A percentile compares a stretch with the other conserved stretches of the same genome.
Evolutionary conservation across 2,888 invertebrate genomes (phyloP).

Genomic region (Timandra comae): DNA sequence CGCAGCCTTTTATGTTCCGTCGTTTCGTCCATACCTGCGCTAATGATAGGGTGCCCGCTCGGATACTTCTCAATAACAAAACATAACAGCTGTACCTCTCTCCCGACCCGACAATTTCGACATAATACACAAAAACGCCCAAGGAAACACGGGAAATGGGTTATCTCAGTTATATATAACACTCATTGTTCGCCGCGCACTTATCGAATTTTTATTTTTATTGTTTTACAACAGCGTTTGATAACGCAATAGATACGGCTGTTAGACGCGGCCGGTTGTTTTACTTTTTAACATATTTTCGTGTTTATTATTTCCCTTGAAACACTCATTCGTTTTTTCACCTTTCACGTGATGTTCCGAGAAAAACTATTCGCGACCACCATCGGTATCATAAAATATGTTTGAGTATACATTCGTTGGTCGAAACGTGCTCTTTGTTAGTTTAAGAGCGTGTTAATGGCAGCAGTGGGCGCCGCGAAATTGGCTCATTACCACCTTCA

Average conservation of each 20-base stretch:
- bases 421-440: slow-evolving; percentile 25
- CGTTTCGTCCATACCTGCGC: slow-evolving; percentile 50
- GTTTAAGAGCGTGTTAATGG: slow-evolving; percentile 37
- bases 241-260: no score
- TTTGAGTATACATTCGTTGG: neutral
- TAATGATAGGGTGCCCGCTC: slow-evolving; percentile 59
- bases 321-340: slow-evolving; percentile 3
- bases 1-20: slow-evolving; percentile 32
- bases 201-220: slow-evolving; percentile 35
- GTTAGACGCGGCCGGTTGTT: neutral
- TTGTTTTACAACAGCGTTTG: slow-evolving; percentile 32
- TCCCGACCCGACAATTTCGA: slow-evolving; percentile 33
- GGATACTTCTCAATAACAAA: slow-evolving; percentile 55
- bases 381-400: slow-evolving; percentile 7
- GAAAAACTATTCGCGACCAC: slow-evolving; percentile 9
- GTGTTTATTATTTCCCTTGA: no score
- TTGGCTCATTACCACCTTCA: slow-evolving; percentile 47
- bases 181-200: slow-evolving; percentile 24
- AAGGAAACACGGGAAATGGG: slow-evolving; percentile 40
- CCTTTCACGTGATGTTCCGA: slow-evolving; percentile 2
- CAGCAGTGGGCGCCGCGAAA: slow-evolving; percentile 35
- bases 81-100: slow-evolving; percentile 33
- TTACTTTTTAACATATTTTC: slow-evolving; percentile 2
- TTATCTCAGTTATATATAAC: slow-evolving; percentile 33
- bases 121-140: slow-evolving; percentile 35